Evolutionary conservation across 2,888 invertebrate genomes (phyloP).

Genomic region (Leptopilina syphax): DNA sequence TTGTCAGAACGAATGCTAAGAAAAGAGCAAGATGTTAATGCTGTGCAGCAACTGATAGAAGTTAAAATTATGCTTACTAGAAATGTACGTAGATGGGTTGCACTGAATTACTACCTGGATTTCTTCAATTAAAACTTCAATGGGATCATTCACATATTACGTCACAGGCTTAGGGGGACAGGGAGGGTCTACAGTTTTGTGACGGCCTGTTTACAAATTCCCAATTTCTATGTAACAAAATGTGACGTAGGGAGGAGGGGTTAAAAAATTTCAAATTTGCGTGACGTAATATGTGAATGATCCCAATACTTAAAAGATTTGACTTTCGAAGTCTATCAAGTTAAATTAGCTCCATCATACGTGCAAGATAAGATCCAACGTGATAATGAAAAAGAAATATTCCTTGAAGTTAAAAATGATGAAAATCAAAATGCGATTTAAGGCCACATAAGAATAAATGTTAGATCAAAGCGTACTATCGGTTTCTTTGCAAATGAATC

Average conservation of each 20-base stretch:
- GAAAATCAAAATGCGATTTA: not conserved
- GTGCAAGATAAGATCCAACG: conserved; percentile 45
- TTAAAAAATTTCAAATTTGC: no score
- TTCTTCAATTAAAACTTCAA: conserved; percentile 25
- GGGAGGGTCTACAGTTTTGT: no score
- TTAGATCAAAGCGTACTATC: not conserved
- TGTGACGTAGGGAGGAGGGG: no score
- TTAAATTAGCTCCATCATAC: conserved; percentile 45
- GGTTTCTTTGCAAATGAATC: no score
- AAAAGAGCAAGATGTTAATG: conserved; percentile 42
- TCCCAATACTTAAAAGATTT: conserved; percentile 46
- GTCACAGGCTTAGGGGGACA: no score
- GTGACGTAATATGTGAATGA: no score
- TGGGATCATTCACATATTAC: no score
- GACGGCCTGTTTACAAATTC: no score
- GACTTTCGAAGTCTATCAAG: conserved; percentile 45
- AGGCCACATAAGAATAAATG: conserved; percentile 16
- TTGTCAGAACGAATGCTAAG: conserved; percentile 36
- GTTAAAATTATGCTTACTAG: conserved; percentile 42
- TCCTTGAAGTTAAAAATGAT: conserved; percentile 33
- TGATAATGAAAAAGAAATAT: conserved; percentile 44
- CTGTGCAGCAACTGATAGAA: conserved; percentile 48
- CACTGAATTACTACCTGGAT: conserved; percentile 38
- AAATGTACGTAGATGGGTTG: conserved; percentile 45
- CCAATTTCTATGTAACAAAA: no score